These are phyloP conservation scores for Pangasius djambal DNA, from an alignment of 2,797 vertebrate genomes.

Conservation along the genomic window DNA sequence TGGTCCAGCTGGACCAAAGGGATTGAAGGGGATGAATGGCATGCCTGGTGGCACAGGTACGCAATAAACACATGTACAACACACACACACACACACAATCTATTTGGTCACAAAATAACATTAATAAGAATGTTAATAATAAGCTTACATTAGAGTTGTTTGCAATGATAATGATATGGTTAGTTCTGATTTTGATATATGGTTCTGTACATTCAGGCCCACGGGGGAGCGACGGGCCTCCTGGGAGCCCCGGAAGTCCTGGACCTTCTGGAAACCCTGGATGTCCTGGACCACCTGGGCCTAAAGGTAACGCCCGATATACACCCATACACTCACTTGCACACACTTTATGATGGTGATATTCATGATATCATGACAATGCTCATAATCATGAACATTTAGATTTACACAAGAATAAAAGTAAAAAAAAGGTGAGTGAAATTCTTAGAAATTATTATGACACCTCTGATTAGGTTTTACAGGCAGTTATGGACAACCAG, in stretches of 20 bases:
- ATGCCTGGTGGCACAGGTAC: constrained; percentile 45
- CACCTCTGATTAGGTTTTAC: constrained; percentile 36
- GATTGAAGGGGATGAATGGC: constrained; percentile 62
- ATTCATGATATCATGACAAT: background rate
- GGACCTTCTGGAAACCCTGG: constrained; percentile 62
- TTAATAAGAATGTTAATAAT: no score
- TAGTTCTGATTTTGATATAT: constrained; percentile 10
- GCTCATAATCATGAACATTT: background rate
- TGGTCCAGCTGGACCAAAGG: constrained; percentile 63
- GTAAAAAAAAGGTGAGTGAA: background rate
- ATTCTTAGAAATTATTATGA: background rate
- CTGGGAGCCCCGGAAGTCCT: constrained; percentile 57
- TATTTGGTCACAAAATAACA: background rate
- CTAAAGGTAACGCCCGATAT: constrained; percentile 57
- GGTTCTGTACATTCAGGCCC: constrained; percentile 57
- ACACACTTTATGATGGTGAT: background rate
- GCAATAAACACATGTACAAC: background rate
- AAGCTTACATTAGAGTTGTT: background rate
- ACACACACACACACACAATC: background rate
- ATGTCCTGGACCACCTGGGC: constrained; percentile 62
- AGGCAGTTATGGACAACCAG: constrained; percentile 55
- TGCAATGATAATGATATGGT: background rate
- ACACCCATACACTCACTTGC: background rate
- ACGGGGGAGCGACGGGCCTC: constrained; percentile 63
- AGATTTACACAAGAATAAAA: background rate